These are phyloP conservation scores for Tridacna crocea DNA, from an alignment of 2,888 invertebrate species.

Conservation along the genomic window DNA sequence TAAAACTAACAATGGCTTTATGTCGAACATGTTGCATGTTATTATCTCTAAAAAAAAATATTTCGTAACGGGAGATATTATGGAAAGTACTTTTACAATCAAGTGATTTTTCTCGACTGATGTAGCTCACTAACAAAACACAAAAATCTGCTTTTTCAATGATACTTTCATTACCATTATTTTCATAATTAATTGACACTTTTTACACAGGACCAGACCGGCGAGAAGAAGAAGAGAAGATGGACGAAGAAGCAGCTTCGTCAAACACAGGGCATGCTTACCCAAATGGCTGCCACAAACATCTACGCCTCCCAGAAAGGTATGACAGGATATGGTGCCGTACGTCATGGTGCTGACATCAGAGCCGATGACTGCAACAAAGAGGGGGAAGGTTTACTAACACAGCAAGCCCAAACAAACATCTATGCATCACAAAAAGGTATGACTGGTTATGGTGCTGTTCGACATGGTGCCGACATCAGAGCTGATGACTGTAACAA, in stretches of 20 bases:
- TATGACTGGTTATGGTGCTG: constrained; percentile 80
- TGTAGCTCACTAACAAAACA: no score
- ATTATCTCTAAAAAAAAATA: no score
- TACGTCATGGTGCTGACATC: constrained; percentile 82
- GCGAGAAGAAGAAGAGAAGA: constrained; percentile 58
- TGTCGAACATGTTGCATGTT: no score
- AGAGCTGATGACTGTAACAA: constrained; percentile 78
- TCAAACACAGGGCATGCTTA: constrained; percentile 63
- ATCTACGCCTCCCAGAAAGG: constrained; percentile 77
- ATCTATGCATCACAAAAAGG: constrained; percentile 82
- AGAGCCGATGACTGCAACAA: constrained; percentile 77
- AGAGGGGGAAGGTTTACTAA: constrained; percentile 77
- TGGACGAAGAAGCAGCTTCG: constrained; percentile 60
- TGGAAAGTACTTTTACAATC: no score
- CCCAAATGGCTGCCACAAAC: constrained; percentile 76
- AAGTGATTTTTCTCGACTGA: no score
- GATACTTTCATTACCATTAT: no score
- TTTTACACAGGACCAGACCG: constrained; percentile 48
- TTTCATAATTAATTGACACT: background rate
- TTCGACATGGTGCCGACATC: constrained; percentile 82
- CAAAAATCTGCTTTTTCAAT: no score
- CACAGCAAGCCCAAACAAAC: constrained; percentile 81
- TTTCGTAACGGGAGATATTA: no score
- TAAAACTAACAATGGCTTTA: no score
- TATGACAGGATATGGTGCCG: constrained; percentile 76